Evolutionary conservation across 2,888 invertebrate species (phyloP).

Genomic region (Tolmerus cingulatus): DNA sequence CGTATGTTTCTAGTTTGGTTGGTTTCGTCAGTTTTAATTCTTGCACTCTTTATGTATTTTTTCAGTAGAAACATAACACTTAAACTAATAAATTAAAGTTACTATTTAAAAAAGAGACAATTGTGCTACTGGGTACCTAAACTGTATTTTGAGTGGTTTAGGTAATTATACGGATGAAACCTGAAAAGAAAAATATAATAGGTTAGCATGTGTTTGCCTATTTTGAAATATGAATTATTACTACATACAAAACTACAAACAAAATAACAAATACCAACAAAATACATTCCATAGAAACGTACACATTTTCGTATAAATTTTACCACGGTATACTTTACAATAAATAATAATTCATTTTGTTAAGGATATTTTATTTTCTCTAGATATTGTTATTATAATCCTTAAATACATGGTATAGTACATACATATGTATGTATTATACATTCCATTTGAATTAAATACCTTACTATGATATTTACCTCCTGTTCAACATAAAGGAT

Average conservation of each 20-base stretch:
- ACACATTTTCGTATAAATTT: too few species aligned
- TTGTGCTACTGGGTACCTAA: constrained; percentile 33
- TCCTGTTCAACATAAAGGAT: background rate
- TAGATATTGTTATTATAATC: too few species aligned
- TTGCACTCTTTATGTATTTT: constrained; percentile 18
- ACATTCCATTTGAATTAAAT: background rate
- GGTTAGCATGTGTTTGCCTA: background rate
- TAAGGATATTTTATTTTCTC: too few species aligned
- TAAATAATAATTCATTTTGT: too few species aligned
- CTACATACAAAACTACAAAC: too few species aligned
- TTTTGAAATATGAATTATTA: background rate
- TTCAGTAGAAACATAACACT: constrained; percentile 15
- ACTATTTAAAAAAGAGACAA: constrained; percentile 20
- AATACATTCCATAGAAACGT: too few species aligned
- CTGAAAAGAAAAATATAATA: background rate
- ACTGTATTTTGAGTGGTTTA: constrained; percentile 1
- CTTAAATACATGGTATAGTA: background rate
- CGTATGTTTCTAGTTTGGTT: background rate
- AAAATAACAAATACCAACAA: too few species aligned
- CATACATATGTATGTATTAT: background rate
- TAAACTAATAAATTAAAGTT: constrained; percentile 28
- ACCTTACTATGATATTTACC: background rate
- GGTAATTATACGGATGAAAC: constrained; percentile 15
- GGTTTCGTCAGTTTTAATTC: background rate
- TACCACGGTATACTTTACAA: too few species aligned